Conservation (phyloP, 30 jellyfish, hydroid and myxozoan genomes). For the Phacellophora camtschatica region DNA sequence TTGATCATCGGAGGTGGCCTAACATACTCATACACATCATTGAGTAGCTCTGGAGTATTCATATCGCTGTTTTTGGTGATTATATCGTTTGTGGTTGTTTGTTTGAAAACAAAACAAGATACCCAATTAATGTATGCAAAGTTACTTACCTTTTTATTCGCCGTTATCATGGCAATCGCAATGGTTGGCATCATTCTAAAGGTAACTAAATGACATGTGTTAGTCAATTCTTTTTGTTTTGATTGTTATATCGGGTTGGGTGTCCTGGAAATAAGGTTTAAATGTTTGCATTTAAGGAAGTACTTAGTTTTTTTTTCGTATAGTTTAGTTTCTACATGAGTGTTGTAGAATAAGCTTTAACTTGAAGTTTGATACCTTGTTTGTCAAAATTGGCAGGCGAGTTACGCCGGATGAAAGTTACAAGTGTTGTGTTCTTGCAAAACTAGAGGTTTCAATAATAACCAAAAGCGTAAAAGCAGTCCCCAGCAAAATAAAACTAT, state of each 20-base stretch:
- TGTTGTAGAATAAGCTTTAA: too few species aligned
- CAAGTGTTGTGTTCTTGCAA: too few species aligned
- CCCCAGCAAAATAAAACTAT: too few species aligned
- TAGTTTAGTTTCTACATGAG: background rate
- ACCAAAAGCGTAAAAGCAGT: too few species aligned
- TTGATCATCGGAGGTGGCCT: slow-evolving; percentile 94
- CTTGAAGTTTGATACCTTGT: too few species aligned
- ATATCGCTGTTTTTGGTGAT: slow-evolving; percentile 47
- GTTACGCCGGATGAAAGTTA: too few species aligned
- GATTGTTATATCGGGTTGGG: too few species aligned
- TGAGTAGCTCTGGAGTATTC: slow-evolving; percentile 51
- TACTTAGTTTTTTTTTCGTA: background rate
- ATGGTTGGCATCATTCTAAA: slow-evolving; percentile 86
- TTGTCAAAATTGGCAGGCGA: too few species aligned
- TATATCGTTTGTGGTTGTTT: slow-evolving; percentile 48
- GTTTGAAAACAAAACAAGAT: slow-evolving; percentile 78
- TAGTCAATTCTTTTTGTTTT: too few species aligned
- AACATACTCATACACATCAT: slow-evolving; percentile 69
- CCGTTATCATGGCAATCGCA: slow-evolving; percentile 88
- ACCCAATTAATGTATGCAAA: slow-evolving; percentile 84
- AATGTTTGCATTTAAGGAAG: too few species aligned
- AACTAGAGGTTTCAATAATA: too few species aligned
- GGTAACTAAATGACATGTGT: slow-evolving; percentile 23
- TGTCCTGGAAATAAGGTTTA: too few species aligned
- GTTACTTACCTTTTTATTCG: slow-evolving; percentile 79